Conservation (phyloP, 2,113 vertebrate genomes). For the Phaethornis superciliosus region DNA sequence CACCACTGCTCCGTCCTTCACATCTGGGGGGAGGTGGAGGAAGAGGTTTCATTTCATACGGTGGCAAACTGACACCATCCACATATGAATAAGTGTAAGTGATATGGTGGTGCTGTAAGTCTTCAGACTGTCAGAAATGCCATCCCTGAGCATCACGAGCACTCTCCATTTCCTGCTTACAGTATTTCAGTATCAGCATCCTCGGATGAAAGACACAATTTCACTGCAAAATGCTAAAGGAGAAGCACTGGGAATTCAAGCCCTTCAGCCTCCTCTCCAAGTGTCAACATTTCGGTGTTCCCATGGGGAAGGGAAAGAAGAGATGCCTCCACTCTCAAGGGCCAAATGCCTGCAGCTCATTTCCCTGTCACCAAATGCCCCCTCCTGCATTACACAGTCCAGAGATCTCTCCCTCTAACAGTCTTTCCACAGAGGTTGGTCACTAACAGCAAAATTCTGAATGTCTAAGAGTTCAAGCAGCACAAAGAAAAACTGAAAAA, state of each 20-base stretch:
- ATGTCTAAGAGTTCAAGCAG: neutral
- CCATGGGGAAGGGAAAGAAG: slow-evolving; percentile 12
- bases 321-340: slow-evolving; percentile 29
- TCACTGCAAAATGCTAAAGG: neutral
- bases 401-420: neutral
- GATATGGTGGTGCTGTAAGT: neutral
- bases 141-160: neutral
- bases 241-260: slow-evolving; percentile 3
- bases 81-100: neutral
- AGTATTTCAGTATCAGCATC: neutral
- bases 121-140: neutral
- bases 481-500: neutral
- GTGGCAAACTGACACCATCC: slow-evolving; percentile 40
- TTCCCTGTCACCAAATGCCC: slow-evolving; percentile 47
- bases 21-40: slow-evolving; percentile 29
- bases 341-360: slow-evolving; percentile 43
- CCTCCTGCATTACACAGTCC: neutral
- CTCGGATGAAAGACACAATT: slow-evolving; percentile 4
- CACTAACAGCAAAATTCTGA: neutral
- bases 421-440: neutral
- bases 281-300: slow-evolving; percentile 2
- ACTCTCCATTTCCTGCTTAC: neutral
- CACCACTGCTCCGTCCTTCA: neutral
- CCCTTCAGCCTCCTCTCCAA: slow-evolving; percentile 6
- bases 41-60: slow-evolving; percentile 18